Conservation (phyloP, 2,888 invertebrate species). For the Bursaphelenchus okinawaensis region DNA sequence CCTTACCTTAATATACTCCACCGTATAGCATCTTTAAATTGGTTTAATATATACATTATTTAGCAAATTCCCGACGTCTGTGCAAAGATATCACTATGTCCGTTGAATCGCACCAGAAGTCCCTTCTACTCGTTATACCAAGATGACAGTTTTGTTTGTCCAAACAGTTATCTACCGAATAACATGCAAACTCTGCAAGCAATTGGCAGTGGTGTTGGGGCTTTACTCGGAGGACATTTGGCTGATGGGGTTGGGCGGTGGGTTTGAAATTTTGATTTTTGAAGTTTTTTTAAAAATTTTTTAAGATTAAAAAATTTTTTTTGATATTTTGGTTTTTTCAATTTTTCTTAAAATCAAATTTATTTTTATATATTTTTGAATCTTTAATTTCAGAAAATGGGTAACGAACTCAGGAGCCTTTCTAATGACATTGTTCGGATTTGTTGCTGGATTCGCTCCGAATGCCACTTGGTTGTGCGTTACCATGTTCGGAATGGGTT, state of each 20-base stretch:
- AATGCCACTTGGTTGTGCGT: constrained; percentile 22
- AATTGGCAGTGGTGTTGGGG: constrained; percentile 33
- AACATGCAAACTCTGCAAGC: constrained; percentile 34
- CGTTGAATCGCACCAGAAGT: constrained; percentile 15
- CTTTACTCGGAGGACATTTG: constrained; percentile 33
- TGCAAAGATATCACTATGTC: constrained; percentile 15
- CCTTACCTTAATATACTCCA: too few relatives aligned
- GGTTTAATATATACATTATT: too few relatives aligned
- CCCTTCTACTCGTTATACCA: constrained; percentile 29
- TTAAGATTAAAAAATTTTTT: too few relatives aligned
- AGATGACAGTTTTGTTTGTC: constrained; percentile 30
- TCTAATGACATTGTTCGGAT: constrained; percentile 28
- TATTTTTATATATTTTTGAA: not conserved
- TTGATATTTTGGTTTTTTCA: not conserved
- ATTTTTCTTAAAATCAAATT: not conserved
- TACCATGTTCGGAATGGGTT: constrained; percentile 32
- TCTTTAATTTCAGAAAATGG: constrained; percentile 27
- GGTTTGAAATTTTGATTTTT: not conserved
- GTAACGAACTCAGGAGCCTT: constrained; percentile 27
- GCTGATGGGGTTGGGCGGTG: constrained; percentile 31
- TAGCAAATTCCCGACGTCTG: constrained; percentile 23
- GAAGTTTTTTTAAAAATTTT: not conserved
- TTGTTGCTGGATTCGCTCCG: constrained; percentile 26
- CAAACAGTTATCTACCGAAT: constrained; percentile 26
- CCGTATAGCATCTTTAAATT: too few relatives aligned